A percentile compares a stretch with the other conserved stretches of the same genome.
These are phyloP conservation scores for Drosophila planitibia DNA, from an alignment of 2,888 invertebrate species.

Conservation along the genomic window DNA sequence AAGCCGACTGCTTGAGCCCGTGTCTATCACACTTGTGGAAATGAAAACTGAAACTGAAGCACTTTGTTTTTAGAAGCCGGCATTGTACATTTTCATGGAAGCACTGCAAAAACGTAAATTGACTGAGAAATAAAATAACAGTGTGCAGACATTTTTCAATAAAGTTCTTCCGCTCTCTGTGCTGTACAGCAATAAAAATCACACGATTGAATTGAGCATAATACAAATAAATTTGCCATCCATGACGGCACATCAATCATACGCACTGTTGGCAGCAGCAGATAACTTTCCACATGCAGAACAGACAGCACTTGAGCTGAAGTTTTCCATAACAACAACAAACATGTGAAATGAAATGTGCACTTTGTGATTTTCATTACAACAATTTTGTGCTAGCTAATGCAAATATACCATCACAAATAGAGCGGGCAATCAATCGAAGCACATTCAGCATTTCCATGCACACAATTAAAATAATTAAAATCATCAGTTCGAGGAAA, in stretches of 20 bases:
- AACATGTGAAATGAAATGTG: not conserved
- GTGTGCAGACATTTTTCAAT: constrained; percentile 26
- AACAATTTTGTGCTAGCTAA: constrained; percentile 26
- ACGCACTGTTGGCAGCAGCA: constrained; percentile 34
- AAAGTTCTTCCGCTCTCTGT: constrained; percentile 23
- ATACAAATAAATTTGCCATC: constrained; percentile 38
- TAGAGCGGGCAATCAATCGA: constrained; percentile 1
- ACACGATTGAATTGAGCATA: constrained; percentile 34
- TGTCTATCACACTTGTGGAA: constrained; percentile 63
- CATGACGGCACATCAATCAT: constrained; percentile 42
- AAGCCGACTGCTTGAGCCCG: constrained; percentile 27
- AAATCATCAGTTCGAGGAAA: constrained; percentile 63
- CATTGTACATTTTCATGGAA: not conserved
- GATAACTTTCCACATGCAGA: constrained; percentile 12
- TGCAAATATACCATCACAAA: constrained; percentile 24
- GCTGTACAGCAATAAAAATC: constrained; percentile 35
- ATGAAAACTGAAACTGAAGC: constrained; percentile 29
- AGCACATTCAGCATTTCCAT: constrained; percentile 17
- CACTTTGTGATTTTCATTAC: constrained; percentile 21
- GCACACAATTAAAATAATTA: constrained; percentile 66
- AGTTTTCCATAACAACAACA: constrained; percentile 24
- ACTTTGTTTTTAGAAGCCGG: constrained; percentile 8
- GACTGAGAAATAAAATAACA: constrained; percentile 30
- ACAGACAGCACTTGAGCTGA: constrained; percentile 14
- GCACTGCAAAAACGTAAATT: constrained; percentile 23